Percentiles rank a stretch among this genome's conserved stretches.
Evolutionary conservation across 2,797 vertebrate genomes (phyloP).

Genomic region (Apogon talboti): DNA sequence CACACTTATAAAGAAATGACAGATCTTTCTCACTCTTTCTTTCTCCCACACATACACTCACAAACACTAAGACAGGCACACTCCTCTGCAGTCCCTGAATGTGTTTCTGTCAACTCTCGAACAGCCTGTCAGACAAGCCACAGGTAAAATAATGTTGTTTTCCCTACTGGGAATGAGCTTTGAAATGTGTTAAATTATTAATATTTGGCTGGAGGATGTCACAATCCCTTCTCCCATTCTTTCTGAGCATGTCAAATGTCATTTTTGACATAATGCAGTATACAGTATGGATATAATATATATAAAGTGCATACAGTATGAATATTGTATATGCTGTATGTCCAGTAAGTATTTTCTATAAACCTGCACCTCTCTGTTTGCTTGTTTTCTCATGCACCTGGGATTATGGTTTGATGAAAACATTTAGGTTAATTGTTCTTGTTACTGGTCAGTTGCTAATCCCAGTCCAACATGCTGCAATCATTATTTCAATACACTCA

Average conservation of each 20-base stretch:
- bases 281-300: conserved; percentile 4
- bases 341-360: conserved; percentile 1
- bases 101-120: conserved; percentile 68
- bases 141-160: conserved; percentile 78
- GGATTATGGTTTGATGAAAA: conserved; percentile 10
- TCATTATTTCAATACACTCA: background rate
- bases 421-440: conserved; percentile 2
- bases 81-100: conserved; percentile 54
- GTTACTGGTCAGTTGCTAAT: background rate
- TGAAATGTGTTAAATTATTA: conserved; percentile 76
- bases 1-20: conserved; percentile 67
- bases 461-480: conserved; percentile 12
- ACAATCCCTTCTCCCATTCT: conserved; percentile 37
- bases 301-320: conserved; percentile 3
- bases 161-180: conserved; percentile 68
- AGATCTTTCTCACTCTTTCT: conserved; percentile 58
- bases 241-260: conserved; percentile 25
- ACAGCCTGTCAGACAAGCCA: conserved; percentile 75
- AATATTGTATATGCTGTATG: conserved; percentile 12
- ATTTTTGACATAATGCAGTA: conserved; percentile 23
- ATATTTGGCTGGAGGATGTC: conserved; percentile 70
- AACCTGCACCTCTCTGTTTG: background rate
- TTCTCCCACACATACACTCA: conserved; percentile 37
- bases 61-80: conserved; percentile 43
- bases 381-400: conserved; percentile 3